A percentile compares a stretch with the other conserved stretches of the same genome.
Evolutionary conservation across 2,888 invertebrate genomes (phyloP).

Genomic region (Tiphia femorata): DNA sequence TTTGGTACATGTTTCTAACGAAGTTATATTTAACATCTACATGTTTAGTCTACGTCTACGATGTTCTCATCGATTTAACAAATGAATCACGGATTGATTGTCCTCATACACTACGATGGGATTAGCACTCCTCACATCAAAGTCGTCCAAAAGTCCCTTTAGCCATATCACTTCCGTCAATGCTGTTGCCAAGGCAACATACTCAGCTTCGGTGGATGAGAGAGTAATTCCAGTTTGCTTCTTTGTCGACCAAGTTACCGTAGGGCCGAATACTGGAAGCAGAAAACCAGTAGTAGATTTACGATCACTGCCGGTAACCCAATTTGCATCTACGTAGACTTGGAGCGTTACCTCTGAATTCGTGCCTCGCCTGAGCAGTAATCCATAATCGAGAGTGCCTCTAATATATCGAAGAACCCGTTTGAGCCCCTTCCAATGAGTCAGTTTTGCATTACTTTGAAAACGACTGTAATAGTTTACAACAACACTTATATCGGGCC

Average conservation of each 20-base stretch:
- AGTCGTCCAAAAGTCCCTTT: constrained; percentile 40
- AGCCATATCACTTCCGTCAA: constrained; percentile 51
- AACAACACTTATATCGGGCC: constrained; percentile 20
- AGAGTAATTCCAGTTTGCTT: constrained; percentile 52
- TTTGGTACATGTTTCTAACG: constrained; percentile 24
- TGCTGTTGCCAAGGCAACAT: constrained; percentile 48
- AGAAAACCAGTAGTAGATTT: constrained; percentile 55
- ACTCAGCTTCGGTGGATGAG: too few relatives aligned
- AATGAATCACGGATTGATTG: constrained; percentile 40
- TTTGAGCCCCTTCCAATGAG: constrained; percentile 36
- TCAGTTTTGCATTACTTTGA: constrained; percentile 23
- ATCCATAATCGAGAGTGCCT: neutral
- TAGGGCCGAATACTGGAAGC: constrained; percentile 42
- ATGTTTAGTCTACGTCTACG: constrained; percentile 20
- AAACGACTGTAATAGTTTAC: constrained; percentile 29
- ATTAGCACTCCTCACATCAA: constrained; percentile 15
- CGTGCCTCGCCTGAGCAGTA: neutral
- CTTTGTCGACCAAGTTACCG: constrained; percentile 51
- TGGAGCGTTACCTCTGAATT: neutral
- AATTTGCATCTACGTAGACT: neutral
- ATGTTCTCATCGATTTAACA: constrained; percentile 41
- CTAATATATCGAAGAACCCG: constrained; percentile 11
- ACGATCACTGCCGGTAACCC: constrained; percentile 16
- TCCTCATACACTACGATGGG: constrained; percentile 36
- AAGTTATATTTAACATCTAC: constrained; percentile 39